A percentile compares a stretch with the other conserved stretches of the same genome.
Evolutionary conservation across 2,113 vertebrate species (phyloP).

Genomic region (Pongo abelii): DNA sequence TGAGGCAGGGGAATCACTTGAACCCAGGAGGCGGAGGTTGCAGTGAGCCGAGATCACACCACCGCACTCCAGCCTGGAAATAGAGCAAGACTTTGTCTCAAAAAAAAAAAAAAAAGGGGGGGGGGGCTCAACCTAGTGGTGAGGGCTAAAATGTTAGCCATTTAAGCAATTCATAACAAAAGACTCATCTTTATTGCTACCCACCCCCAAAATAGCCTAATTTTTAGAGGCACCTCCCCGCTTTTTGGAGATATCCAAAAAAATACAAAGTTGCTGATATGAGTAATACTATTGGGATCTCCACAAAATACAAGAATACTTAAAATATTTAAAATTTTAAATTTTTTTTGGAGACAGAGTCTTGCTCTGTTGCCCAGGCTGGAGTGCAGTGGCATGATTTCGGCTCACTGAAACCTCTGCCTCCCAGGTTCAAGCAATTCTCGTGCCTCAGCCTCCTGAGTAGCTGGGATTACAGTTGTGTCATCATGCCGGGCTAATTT

Average conservation of each 20-base stretch:
- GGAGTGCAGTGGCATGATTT: not conserved
- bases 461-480: not conserved
- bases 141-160: not conserved
- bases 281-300: not conserved
- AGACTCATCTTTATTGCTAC: not conserved
- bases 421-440: not conserved
- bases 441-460: not conserved
- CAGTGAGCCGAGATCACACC: no score
- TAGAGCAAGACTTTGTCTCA: no score
- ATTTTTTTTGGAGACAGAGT: not conserved
- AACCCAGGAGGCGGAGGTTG: no score
- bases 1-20: no score
- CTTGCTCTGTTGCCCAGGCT: not conserved
- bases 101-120: no score
- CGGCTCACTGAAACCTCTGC: not conserved
- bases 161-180: not conserved
- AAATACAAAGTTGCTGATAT: not conserved
- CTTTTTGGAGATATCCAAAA: not conserved
- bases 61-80: no score
- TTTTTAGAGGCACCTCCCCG: not conserved
- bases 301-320: slow-evolving; percentile 12
- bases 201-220: not conserved
- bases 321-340: not conserved
- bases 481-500: not conserved
- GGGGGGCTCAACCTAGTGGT: not conserved